Evolutionary conservation across 2,797 vertebrate species (phyloP).

Genomic region (Zalophus californianus): DNA sequence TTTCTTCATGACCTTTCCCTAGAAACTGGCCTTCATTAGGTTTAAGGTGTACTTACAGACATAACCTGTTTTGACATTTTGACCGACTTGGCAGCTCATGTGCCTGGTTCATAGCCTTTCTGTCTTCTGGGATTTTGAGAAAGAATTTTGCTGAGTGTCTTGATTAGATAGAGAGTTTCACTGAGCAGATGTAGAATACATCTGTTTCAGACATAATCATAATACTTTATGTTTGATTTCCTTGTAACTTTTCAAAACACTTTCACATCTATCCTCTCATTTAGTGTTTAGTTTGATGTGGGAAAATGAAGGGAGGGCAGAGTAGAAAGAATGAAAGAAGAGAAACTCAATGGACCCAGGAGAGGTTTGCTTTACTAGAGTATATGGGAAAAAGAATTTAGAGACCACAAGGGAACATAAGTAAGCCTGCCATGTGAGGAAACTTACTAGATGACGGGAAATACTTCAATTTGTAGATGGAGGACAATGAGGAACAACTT

Average conservation of each 20-base stretch:
- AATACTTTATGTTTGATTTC: slow-evolving; percentile 64
- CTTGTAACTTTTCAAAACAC: slow-evolving; percentile 64
- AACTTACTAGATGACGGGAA: neutral
- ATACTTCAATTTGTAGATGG: neutral
- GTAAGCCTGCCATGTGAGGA: neutral
- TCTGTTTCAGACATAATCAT: slow-evolving; percentile 70
- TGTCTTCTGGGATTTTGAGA: slow-evolving; percentile 66
- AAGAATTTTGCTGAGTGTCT: slow-evolving; percentile 66
- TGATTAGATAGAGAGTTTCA: slow-evolving; percentile 60
- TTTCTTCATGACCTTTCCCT: neutral
- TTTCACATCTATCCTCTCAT: slow-evolving; percentile 63
- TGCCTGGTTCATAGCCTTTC: slow-evolving; percentile 51
- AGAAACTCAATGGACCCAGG: slow-evolving; percentile 21
- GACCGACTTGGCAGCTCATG: slow-evolving; percentile 31
- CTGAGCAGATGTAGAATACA: slow-evolving; percentile 58
- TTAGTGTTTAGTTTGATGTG: slow-evolving; percentile 58
- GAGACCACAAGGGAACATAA: neutral
- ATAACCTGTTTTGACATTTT: neutral
- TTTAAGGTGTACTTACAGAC: neutral
- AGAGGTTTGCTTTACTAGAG: slow-evolving; percentile 52
- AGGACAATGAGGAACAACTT: neutral
- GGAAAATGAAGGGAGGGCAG: slow-evolving; percentile 54
- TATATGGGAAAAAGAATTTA: neutral
- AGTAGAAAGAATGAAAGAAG: slow-evolving; percentile 55
- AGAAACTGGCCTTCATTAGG: slow-evolving; percentile 7